Conservation (phyloP, 2,888 invertebrate genomes). For the Hyles lineata region DNA sequence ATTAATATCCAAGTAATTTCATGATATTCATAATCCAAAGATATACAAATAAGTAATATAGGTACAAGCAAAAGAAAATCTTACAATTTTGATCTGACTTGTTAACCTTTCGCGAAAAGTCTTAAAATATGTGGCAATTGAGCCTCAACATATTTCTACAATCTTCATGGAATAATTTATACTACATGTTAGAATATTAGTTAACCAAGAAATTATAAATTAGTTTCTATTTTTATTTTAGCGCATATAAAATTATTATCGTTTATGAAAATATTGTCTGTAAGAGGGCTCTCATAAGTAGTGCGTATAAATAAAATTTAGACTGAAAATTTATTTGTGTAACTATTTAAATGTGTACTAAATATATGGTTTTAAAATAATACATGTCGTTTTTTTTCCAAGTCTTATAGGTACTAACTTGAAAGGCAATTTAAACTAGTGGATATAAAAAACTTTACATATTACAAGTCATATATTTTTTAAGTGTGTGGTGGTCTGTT, state of each 20-base stretch:
- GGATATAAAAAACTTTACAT: too few relatives aligned
- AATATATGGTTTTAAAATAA: conserved; percentile 9
- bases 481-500: too few relatives aligned
- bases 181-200: neutral
- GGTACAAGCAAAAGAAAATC: too few relatives aligned
- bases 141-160: neutral
- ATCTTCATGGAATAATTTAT: neutral
- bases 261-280: neutral
- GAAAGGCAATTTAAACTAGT: too few relatives aligned
- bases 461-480: too few relatives aligned
- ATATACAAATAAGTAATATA: too few relatives aligned
- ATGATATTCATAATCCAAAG: too few relatives aligned
- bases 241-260: neutral
- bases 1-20: too few relatives aligned
- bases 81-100: neutral
- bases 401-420: too few relatives aligned
- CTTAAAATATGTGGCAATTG: too few relatives aligned
- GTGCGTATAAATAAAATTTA: neutral
- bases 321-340: conserved; percentile 26
- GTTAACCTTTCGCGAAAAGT: too few relatives aligned
- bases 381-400: neutral
- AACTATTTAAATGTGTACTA: conserved; percentile 2
- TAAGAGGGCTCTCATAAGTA: neutral
- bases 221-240: neutral
- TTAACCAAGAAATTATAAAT: neutral